Evolutionary conservation across 2,113 vertebrate genomes (phyloP), one percentile per base, ranked within the genome.

Genomic region (Upupa epops): DNA sequence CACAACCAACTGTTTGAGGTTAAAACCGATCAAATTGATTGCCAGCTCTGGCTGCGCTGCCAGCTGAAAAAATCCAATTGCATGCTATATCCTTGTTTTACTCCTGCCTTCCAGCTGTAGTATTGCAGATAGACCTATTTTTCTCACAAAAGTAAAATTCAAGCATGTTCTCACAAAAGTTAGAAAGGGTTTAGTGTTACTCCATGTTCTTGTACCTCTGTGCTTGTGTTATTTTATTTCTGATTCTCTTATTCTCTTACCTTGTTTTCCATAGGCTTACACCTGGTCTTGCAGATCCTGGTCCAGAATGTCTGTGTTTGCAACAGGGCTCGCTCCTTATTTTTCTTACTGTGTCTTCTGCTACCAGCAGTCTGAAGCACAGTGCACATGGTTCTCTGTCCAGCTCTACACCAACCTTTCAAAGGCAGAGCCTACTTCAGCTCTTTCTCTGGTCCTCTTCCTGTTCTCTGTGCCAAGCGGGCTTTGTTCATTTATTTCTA

Each of bases 141-240:
- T 42, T 42, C 40, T 42, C 15, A 11, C 40, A 42, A 42, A 42
- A 12, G 15, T 42, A 42, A 42, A 42, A 42, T 72, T 63, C 32
- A 36, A 59, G 81, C 4, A 11, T 0, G 0, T 15, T 24, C 60
- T 86, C 46, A 29, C 3, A 42, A 42, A 52, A 64, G 15, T 5
- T 83, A 6, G 83, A 60, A 24, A 25, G 37, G 13, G 8, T 5
- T 3, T 40, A 22, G 5, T 34, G 5, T 32, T 65, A 75, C 10
- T 59, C 26, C n/a, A 34, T 2, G 1, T 19, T 37, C 34, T 51
- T 37, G 2, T 64, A 3, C 9, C 11, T 25, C 15, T 7, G 5
- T 4, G 1, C 55, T 31, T 32, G 4, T 1, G 1, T 22, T 1
- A 48, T 13, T 51, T 68, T 65, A 60, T 69, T 68, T 69, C 40